Evolutionary conservation across 2,797 vertebrate species (phyloP).

Genomic region (Ara ararauna): DNA sequence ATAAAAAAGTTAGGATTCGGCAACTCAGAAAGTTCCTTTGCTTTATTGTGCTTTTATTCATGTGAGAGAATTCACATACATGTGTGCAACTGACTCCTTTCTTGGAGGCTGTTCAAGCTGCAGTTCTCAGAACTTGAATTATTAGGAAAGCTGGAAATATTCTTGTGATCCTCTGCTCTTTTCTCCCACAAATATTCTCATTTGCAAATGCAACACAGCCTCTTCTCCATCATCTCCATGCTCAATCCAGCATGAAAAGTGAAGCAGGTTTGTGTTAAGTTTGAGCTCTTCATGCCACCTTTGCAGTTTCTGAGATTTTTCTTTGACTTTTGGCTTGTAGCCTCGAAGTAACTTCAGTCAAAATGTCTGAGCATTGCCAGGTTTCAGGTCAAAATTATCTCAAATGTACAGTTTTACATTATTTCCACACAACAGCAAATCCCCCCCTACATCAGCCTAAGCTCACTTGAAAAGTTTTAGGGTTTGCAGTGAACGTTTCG

Average conservation of each 20-base stretch:
- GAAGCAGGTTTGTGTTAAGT: background rate
- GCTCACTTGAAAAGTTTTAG: conserved; percentile 10
- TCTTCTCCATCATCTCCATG: background rate
- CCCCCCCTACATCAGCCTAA: background rate
- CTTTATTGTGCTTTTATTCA: background rate
- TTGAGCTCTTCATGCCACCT: background rate
- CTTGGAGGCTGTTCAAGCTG: background rate
- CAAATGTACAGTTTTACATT: conserved; percentile 32
- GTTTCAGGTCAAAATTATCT: conserved; percentile 40
- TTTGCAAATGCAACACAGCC: background rate
- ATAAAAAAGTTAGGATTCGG: background rate
- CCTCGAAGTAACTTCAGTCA: background rate
- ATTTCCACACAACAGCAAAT: background rate
- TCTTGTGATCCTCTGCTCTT: background rate
- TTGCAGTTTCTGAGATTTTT: background rate
- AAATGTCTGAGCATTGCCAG: conserved; percentile 23
- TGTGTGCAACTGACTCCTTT: background rate
- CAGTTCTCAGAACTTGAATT: background rate
- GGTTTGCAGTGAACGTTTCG: background rate
- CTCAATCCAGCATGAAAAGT: background rate
- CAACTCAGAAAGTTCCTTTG: background rate
- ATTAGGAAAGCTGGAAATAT: background rate
- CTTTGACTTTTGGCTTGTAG: conserved; percentile 1
- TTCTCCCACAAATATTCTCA: background rate
- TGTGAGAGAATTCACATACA: background rate